Conservation (phyloP, 2,888 invertebrate species). For the Scaptodrosophila latifasciaeformis region DNA sequence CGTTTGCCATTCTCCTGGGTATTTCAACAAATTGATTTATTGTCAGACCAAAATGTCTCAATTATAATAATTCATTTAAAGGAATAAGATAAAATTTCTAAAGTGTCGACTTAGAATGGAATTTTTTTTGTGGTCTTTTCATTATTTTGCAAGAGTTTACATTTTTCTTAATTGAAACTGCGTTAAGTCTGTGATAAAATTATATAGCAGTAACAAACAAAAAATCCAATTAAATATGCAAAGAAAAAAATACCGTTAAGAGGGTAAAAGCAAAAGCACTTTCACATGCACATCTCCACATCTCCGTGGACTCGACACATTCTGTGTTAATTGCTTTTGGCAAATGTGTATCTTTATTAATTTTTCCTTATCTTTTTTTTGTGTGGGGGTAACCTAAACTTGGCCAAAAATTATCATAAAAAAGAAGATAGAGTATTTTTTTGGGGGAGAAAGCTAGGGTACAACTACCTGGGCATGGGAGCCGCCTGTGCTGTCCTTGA, state of each 20-base stretch:
- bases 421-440: neutral
- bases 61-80: constrained; percentile 1
- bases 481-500: constrained; percentile 70
- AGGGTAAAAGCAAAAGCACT: no score
- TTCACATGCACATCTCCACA: no score
- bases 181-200: constrained; percentile 6
- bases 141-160: constrained; percentile 43
- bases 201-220: neutral
- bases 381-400: no score
- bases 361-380: constrained; percentile 18
- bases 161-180: constrained; percentile 55
- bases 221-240: constrained; percentile 11
- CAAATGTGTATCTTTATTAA: constrained; percentile 40
- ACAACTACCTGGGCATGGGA: constrained; percentile 75
- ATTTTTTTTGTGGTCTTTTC: no score
- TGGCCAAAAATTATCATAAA: neutral
- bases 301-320: constrained; percentile 1
- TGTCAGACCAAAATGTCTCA: no score
- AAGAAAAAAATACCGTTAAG: no score
- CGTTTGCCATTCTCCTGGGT: no score
- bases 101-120: no score
- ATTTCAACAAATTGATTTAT: no score
- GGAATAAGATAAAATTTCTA: constrained; percentile 6
- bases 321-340: constrained; percentile 43
- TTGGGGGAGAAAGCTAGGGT: constrained; percentile 35